phyloP scores from a whole-genome alignment of 2,888 invertebrate genomes.

The Apodemia mormo region DNA sequence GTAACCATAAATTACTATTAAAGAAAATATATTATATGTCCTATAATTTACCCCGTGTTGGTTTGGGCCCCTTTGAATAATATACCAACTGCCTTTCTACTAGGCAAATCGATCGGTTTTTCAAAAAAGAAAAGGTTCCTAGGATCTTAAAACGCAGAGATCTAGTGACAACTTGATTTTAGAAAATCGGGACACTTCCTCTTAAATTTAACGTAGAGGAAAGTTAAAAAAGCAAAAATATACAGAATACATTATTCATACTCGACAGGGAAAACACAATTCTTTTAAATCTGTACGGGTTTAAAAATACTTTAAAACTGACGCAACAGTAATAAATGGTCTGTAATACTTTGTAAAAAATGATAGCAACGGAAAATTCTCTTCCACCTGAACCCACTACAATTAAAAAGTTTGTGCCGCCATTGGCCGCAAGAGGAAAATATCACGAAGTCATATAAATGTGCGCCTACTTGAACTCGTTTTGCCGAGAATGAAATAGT shows the following conservation, averaged over 20 bases:
- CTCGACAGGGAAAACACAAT: background rate
- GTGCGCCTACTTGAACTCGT: slow-evolving; percentile 24
- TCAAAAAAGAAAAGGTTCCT: no score
- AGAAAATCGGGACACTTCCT: no score
- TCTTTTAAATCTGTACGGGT: background rate
- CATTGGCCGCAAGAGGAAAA: slow-evolving; percentile 19
- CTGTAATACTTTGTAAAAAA: slow-evolving; percentile 15
- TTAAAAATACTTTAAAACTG: background rate
- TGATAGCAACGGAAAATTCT: slow-evolving; percentile 21
- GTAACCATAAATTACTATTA: no score
- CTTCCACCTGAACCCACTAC: slow-evolving; percentile 28
- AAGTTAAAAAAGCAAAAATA: background rate
- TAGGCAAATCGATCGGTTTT: no score
- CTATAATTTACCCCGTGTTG: no score
- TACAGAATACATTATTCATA: background rate
- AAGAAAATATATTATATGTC: no score
- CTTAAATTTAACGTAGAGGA: no score
- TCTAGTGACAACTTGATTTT: no score
- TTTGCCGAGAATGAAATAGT: slow-evolving; percentile 19
- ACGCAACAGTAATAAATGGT: slow-evolving; percentile 5
- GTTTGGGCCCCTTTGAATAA: no score
- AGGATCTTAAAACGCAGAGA: no score
- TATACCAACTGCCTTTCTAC: no score
- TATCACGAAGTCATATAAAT: slow-evolving; percentile 24
- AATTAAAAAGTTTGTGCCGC: slow-evolving; percentile 32